Percentiles rank a stretch among this genome's conserved stretches.
Evolutionary conservation across 2,797 vertebrate species (phyloP).

Genomic region (Hipposideros larvatus): DNA sequence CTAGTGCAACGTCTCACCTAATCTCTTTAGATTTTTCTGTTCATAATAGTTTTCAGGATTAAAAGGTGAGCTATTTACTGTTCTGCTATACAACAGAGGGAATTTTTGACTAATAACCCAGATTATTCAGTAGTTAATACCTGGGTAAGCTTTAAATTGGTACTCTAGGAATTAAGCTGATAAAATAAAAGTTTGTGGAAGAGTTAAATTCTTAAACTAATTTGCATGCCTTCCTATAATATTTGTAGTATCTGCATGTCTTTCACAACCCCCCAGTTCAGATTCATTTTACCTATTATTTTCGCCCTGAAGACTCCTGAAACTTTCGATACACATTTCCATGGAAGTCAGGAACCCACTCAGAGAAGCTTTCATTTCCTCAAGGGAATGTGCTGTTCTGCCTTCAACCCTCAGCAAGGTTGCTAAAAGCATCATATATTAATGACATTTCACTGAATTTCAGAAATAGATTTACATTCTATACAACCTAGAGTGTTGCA

Average conservation of each 20-base stretch:
- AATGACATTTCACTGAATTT: slow-evolving; percentile 58
- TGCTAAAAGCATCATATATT: slow-evolving; percentile 56
- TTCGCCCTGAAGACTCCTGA: not conserved
- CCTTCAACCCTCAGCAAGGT: slow-evolving; percentile 13
- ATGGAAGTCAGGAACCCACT: slow-evolving; percentile 12
- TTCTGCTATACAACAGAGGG: not conserved
- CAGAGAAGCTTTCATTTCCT: slow-evolving; percentile 38
- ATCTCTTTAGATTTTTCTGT: slow-evolving; percentile 40
- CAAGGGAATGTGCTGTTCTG: slow-evolving; percentile 45
- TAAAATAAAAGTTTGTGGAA: slow-evolving; percentile 53
- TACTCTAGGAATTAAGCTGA: slow-evolving; percentile 21
- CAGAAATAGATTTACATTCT: slow-evolving; percentile 65
- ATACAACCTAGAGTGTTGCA: slow-evolving; percentile 20
- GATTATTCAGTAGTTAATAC: slow-evolving; percentile 41
- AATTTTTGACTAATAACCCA: slow-evolving; percentile 1
- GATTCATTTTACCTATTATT: slow-evolving; percentile 23
- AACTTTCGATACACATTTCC: slow-evolving; percentile 36
- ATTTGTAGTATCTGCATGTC: not conserved
- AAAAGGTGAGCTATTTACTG: not conserved
- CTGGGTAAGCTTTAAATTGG: slow-evolving; percentile 25
- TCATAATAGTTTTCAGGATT: slow-evolving; percentile 35
- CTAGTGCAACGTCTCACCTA: not conserved
- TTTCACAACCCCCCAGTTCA: slow-evolving; percentile 3
- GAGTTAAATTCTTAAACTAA: slow-evolving; percentile 50
- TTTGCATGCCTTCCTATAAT: not conserved